Percentiles rank a stretch among this genome's conserved stretches.
Evolutionary conservation across 2,888 invertebrate genomes (phyloP).

Genomic region (Nymphalis polychloros): DNA sequence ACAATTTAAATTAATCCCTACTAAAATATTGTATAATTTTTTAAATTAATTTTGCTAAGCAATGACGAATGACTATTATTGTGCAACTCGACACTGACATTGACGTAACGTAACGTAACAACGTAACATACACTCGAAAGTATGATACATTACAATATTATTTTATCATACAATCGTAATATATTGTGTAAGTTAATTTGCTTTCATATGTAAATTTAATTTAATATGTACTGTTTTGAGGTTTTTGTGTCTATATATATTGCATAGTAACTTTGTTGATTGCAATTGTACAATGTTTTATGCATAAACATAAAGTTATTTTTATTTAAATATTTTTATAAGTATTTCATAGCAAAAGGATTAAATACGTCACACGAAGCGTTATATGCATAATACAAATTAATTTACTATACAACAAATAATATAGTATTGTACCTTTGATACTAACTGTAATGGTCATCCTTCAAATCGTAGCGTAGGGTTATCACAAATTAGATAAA

Average conservation of each 20-base stretch:
- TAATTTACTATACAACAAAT: too few relatives aligned
- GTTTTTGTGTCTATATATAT: too few relatives aligned
- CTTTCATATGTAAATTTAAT: background rate
- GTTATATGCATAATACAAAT: too few relatives aligned
- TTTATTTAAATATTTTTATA: too few relatives aligned
- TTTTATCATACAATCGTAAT: background rate
- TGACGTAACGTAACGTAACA: constrained; percentile 3
- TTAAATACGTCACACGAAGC: too few relatives aligned
- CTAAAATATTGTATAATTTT: constrained; percentile 15
- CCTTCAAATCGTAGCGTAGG: too few relatives aligned
- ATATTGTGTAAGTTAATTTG: background rate
- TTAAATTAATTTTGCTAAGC: constrained; percentile 15
- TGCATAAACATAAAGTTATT: background rate
- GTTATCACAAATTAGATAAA: too few relatives aligned
- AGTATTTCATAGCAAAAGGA: background rate
- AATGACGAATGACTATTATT: constrained; percentile 23
- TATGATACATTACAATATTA: constrained; percentile 46
- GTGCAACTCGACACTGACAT: constrained; percentile 57
- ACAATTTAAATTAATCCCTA: constrained; percentile 29
- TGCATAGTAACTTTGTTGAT: too few relatives aligned
- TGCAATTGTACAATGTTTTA: background rate
- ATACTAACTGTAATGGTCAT: too few relatives aligned
- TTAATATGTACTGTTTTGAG: background rate
- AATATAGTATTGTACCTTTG: too few relatives aligned
- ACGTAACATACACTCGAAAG: too few relatives aligned